Evolutionary conservation across 1,140 invertebrate genomes (phyloP), one percentile per base, ranked within the genome.

Genomic region (Cataglyphis hispanica): DNA sequence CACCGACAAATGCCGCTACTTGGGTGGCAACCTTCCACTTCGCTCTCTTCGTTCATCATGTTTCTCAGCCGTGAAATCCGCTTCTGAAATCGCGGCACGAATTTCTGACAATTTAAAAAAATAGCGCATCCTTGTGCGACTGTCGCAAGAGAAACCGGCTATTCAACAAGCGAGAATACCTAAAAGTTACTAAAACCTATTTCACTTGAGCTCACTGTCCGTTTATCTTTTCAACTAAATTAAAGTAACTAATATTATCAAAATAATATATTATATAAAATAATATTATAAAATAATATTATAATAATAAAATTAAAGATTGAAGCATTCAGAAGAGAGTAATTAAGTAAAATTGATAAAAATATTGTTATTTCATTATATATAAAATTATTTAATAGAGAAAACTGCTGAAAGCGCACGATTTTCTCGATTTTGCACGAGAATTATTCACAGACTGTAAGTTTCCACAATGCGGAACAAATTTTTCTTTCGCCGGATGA

Each of bases 1-100:
- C 92, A 91, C 81, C 89, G 84, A 87, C 88, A 90, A 92, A 92
- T 91, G 87, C 86, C 76, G 90, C 93, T 86, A 92, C 93, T 88
- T 93, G 92, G 93, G 93, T 93, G 91, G 93, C 89, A 86, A 84
- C 69, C 84, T 85, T 85, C 87, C 74, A 74, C 78, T 69, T 83
- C 60, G 43, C 63, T 60, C 67, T 69, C 40, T 58, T 43, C 60
- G 25, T 64, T 63, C 46, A 22, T 37, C 66, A 31, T 37, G 85
- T 74, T 74, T 87, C 74, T 75, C 43, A 16, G 37, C 60, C 66
- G 76, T 67, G 70, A 56, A 86, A 89, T 83, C 46, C 84, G 46
- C 85, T 83, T 86, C 88, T 89, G 70, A 25, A 53, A 58, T 76
- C 34, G 76, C 76, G 81, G 63, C 34, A 74, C 53, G 78, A 72